Evolutionary conservation across 2,888 invertebrate genomes (phyloP).

Genomic region (Sepioteuthis lessoniana): DNA sequence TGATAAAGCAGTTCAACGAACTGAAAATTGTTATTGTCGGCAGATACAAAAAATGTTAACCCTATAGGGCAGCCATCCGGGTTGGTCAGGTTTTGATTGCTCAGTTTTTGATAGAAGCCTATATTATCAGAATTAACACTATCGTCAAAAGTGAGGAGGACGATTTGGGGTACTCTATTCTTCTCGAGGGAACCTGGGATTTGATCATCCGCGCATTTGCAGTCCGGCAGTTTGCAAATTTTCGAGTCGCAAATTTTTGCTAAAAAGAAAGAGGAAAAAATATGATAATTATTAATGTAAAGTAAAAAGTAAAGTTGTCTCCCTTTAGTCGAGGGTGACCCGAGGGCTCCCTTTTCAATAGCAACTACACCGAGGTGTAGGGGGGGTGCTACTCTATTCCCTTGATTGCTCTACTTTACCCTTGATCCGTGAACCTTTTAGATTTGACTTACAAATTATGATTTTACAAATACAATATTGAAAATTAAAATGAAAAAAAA

Average conservation of each 20-base stretch:
- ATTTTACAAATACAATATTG: too few species aligned
- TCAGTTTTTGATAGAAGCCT: slow-evolving; percentile 56
- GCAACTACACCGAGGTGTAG: too few species aligned
- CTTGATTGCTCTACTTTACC: too few species aligned
- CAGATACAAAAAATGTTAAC: slow-evolving; percentile 96
- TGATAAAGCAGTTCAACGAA: slow-evolving; percentile 96
- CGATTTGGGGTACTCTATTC: slow-evolving; percentile 59
- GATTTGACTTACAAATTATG: too few species aligned
- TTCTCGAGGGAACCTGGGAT: slow-evolving; percentile 55
- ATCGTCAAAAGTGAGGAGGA: slow-evolving; percentile 66
- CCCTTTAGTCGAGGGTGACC: too few species aligned
- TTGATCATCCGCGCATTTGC: slow-evolving; percentile 55
- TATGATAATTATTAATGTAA: too few species aligned
- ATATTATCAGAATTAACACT: slow-evolving; percentile 58
- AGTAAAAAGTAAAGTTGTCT: too few species aligned
- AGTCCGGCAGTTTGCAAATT: slow-evolving; percentile 57
- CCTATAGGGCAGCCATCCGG: slow-evolving; percentile 82
- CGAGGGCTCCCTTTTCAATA: too few species aligned
- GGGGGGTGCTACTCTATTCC: too few species aligned
- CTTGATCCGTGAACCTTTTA: too few species aligned
- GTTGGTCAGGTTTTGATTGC: slow-evolving; percentile 75
- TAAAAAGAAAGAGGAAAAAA: not conserved
- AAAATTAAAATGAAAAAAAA: too few species aligned
- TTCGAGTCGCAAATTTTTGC: slow-evolving; percentile 49
- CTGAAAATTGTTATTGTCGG: slow-evolving; percentile 99